Evolutionary conservation across 2,888 invertebrate genomes (phyloP).

Genomic region (Muschampia staudingeri): DNA sequence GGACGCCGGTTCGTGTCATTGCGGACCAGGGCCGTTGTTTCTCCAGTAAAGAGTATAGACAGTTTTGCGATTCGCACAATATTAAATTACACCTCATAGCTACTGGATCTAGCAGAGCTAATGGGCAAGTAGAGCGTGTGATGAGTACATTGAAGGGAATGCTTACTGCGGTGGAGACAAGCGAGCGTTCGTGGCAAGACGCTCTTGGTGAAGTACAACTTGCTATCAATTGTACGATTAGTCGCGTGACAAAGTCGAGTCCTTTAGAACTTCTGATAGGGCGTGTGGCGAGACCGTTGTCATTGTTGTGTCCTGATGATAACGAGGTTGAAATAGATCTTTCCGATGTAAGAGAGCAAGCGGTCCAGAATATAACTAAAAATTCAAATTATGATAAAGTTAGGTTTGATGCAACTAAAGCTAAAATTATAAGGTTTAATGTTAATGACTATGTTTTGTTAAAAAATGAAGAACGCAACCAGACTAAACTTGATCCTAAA

Average conservation of each 20-base stretch:
- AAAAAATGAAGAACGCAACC: slow-evolving; percentile 47
- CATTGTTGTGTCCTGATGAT: background rate
- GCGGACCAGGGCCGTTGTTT: background rate
- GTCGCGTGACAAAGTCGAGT: background rate
- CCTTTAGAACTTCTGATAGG: slow-evolving; percentile 25
- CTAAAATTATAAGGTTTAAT: slow-evolving; percentile 31
- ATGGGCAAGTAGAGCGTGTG: background rate
- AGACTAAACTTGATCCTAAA: slow-evolving; percentile 66
- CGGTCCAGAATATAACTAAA: background rate
- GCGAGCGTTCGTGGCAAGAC: slow-evolving; percentile 65
- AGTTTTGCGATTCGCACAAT: background rate
- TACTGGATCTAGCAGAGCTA: background rate
- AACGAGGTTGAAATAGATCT: background rate
- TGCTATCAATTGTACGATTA: slow-evolving; percentile 66
- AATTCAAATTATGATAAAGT: background rate
- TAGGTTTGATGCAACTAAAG: slow-evolving; percentile 42
- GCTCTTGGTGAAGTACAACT: slow-evolving; percentile 66
- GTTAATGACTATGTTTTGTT: slow-evolving; percentile 45
- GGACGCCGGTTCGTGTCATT: background rate
- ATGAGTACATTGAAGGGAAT: background rate
- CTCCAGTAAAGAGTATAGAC: background rate
- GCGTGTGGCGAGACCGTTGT: background rate
- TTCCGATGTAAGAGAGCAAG: background rate
- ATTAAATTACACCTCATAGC: background rate
- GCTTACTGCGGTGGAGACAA: slow-evolving; percentile 56